Base-by-base conservation (phyloP, 2,888 invertebrate species). In the Venusia cambrica region DNA sequence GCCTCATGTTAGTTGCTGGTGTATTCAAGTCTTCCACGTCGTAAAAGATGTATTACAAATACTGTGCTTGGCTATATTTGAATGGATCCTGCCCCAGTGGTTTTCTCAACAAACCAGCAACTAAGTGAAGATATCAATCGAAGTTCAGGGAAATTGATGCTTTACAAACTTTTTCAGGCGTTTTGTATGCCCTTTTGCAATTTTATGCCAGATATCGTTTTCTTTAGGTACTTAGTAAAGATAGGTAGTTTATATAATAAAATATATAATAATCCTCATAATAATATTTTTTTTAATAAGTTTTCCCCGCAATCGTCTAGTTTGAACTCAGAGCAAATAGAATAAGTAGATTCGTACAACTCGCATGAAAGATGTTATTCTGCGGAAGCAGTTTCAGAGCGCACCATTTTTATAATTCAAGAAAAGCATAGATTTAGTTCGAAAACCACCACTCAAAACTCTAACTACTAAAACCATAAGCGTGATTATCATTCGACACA, bases 391-490 rank as follows among this genome's bases (percentile, higher is more conserved):
- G 48, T 48, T 43, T 48, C 38, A 45, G 25, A 71, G 70, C 67
- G 66, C 62, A 69, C 57, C 63, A n/a, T n/a, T n/a, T 69, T 61
- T 49, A 54, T 64, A 59, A 65, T 65, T 64, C 62, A 70, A 64
- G 71, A 64, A 57, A 84, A 83, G 81, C 67, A 71, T 49, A 76
- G 70, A 74, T 77, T 79, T 66, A 75, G 75, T 77, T 73, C 48
- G 55, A 71, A 73, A 75, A 77, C 73, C 79, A 79, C 67, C 80
- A 84, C 80, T 80, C 76, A 70, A 69, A 73, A 73, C 71, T 71
- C 72, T 76, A 84, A 76, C 83, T 84, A 85, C 85, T 65, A 67
- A 76, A 73, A 73, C 67, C 75, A 71, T 62, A 84, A 85, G 84
- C 84, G 71, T 75, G 67, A 77, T 81, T 79, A 79, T 76, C 61